These are phyloP conservation scores for Corythoichthys intestinalis DNA, from an alignment of 2,113 vertebrate species.

Conservation along the genomic window DNA sequence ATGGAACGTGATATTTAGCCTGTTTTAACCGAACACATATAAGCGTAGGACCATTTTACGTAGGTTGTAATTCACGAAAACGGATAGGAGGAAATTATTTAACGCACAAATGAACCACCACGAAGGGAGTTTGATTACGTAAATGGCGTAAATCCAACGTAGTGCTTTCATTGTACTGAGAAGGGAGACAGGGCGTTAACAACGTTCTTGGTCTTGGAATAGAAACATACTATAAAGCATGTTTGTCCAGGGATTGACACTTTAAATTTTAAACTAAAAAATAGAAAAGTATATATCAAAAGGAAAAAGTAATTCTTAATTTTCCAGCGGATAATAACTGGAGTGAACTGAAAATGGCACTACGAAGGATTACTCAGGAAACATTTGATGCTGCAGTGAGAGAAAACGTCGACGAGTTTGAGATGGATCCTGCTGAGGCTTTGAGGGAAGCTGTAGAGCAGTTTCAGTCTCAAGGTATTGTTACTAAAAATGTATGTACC, in stretches of 20 bases:
- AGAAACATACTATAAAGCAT: neutral
- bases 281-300: no score
- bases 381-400: slow-evolving; percentile 87
- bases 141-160: slow-evolving; percentile 25
- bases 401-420: slow-evolving; percentile 89
- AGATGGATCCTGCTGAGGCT: slow-evolving; percentile 85
- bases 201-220: neutral
- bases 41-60: slow-evolving; percentile 20
- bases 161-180: slow-evolving; percentile 14
- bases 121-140: slow-evolving; percentile 1
- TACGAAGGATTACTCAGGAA: slow-evolving; percentile 84
- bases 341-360: slow-evolving; percentile 71
- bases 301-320: neutral
- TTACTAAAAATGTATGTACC: fast-evolving
- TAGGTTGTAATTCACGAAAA: slow-evolving; percentile 44
- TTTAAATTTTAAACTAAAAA: no score
- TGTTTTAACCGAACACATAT: slow-evolving; percentile 16
- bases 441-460: slow-evolving; percentile 85
- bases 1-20: neutral
- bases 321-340: neutral
- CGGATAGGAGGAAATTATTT: neutral
- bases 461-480: slow-evolving; percentile 89
- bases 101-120: neutral
- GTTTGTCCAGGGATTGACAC: neutral
- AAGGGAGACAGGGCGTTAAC: slow-evolving; percentile 16